These are phyloP conservation scores for Standfussiana lucernea DNA, from an alignment of 2,888 invertebrate genomes.

Conservation along the genomic window DNA sequence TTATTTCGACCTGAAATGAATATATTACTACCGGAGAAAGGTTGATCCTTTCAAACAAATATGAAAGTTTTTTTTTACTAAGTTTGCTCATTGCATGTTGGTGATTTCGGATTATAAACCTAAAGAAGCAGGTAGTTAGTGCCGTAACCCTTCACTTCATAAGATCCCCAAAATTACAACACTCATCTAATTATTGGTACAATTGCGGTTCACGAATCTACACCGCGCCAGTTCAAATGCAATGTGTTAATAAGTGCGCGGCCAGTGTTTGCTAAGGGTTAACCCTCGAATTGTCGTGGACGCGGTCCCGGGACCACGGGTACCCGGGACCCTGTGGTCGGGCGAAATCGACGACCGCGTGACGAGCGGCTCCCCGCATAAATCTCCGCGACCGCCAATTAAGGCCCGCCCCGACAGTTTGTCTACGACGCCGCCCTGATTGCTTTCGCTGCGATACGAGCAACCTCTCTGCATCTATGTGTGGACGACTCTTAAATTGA, in stretches of 20 bases:
- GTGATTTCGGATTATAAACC: neutral
- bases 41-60: neutral
- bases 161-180: conserved; percentile 6
- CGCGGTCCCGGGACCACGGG: conserved; percentile 47
- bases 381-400: conserved; percentile 90
- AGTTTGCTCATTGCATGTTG: neutral
- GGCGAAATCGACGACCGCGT: conserved; percentile 80
- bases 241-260: conserved; percentile 72
- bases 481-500: conserved; percentile 63
- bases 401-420: conserved; percentile 90
- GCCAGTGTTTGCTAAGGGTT: conserved; percentile 72
- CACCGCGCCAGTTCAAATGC: conserved; percentile 53
- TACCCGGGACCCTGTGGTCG: conserved; percentile 69
- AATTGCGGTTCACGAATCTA: conserved; percentile 52
- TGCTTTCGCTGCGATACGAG: conserved; percentile 85
- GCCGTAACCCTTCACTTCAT: neutral
- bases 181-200: conserved; percentile 31
- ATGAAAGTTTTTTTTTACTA: neutral
- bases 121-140: too few species aligned
- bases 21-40: neutral
- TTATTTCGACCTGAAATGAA: neutral
- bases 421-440: conserved; percentile 90
- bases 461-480: conserved; percentile 66
- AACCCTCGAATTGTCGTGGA: conserved; percentile 55
- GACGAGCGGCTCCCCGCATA: conserved; percentile 88